Evolutionary conservation across 2,113 vertebrate species (phyloP), one percentile per base, ranked within the genome.

Genomic region (Stegastes partitus): DNA sequence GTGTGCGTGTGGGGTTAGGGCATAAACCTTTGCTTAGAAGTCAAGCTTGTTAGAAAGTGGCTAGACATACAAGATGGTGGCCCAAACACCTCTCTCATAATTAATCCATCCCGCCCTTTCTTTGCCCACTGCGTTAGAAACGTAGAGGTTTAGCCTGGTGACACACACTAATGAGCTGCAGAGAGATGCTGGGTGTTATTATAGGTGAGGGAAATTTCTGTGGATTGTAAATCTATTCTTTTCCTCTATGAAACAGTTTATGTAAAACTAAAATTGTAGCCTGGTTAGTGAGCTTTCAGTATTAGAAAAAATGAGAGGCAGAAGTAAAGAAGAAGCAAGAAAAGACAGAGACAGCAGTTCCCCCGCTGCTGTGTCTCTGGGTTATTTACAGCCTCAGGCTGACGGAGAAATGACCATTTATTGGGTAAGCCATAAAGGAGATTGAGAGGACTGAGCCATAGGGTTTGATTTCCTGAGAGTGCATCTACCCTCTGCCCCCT

Each of bases 371-470:
- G 54, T 54, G 77, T 79, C 79, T 82, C 82, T 15, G 56, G 77
- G 86, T 87, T 88, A 90, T 93, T 91, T 90, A 91, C 84, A 78
- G 89, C 85, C 68, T 67, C 23, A 7, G 73, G 81, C 66, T 23
- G 22, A 34, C 63, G 79, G 85, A 87, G 85, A 90, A 91, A 89
- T 85, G 83, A 86, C 87, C 87, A 85, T 91, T 93, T 91, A 93
- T 80, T 88, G 87, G 86, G 74, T 88, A 79, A 92, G 86, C 85
- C 85, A 91, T 91, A 89, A 93, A 93, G 85, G 74, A 91, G 91
- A 93, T 92, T 92, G 91, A 93, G 83, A 86, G 90, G 74, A 85
- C 79, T 81, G 81, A 91, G 88, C 86, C 83, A 83, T 72, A 63
- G 79, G 79, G 81, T 88, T 89, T 89, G 89, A 91, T 91, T 89